Base-by-base conservation (phyloP, 2,113 vertebrate genomes). In the Microcebus lehilahytsara region DNA sequence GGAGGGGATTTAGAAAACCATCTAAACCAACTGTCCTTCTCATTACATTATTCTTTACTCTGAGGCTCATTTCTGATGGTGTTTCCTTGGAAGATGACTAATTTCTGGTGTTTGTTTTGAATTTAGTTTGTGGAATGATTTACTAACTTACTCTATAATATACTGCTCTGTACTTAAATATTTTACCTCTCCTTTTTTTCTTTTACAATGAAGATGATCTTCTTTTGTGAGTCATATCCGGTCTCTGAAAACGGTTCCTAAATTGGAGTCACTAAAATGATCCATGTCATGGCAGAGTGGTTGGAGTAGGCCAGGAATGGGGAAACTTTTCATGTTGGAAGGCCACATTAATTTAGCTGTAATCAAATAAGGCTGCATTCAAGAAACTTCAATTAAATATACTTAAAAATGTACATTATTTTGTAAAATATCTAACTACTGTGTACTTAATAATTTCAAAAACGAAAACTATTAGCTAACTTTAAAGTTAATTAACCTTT, bases 201-300 rank as follows among this genome's bases (percentile, higher is more conserved):
- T 46, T 46, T 46, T 46, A 46, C 46, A 75, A 74, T 17, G 27
- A 89, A 10, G 49, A n/a, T 81, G 49, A 79, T 89, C 97, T 96
- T 90, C 49, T 89, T 97, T 72, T 90, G 37, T 97, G 91, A 96
- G 49, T 97, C 86, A 96, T 81, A 81, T 81, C 71, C 22, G 2
- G 69, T 90, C 22, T 90, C 32, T 95, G 64, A 96, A 97, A 94
- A 85, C 11, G 60, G 34, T 79, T 96, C 46, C 75, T 95, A 93
- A 97, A 87, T 94, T 88, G 69, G 58, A 95, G 42, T 94, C 66
- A 40, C 74, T 58, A 96, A 97, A 96, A 89, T 92, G 96, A 49
- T 64, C 62, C 49, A n/a, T 60, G 51, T 60, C 42, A 56, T 67
- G 78, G 49, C 11, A 86, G 9, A 9, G 23, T 58, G 51, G 22